Conservation (phyloP, 2,888 invertebrate genomes). For the Euplagia quadripunctaria region DNA sequence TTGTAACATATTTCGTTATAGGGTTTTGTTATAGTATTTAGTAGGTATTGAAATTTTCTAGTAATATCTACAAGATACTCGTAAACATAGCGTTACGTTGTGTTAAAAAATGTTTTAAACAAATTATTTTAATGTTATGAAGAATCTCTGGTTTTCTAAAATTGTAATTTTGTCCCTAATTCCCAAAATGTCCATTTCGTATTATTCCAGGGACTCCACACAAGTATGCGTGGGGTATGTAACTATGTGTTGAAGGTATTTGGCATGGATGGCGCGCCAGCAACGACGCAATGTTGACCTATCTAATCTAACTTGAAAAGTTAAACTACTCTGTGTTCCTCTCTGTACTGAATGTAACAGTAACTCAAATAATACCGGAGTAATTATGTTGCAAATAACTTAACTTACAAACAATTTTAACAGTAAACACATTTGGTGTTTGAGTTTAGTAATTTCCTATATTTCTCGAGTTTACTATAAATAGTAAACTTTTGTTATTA, state of each 20-base stretch:
- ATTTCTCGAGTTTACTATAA: neutral
- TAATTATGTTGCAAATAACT: conserved; percentile 15
- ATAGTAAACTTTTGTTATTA: neutral
- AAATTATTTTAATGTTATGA: conserved; percentile 4
- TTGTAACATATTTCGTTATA: too few relatives aligned
- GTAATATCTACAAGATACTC: too few relatives aligned
- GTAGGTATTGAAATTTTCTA: too few relatives aligned
- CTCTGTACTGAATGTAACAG: conserved; percentile 5
- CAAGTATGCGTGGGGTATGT: conserved; percentile 15
- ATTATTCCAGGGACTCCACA: conserved; percentile 12
- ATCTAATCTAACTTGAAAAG: conserved; percentile 50
- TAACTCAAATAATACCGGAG: conserved; percentile 24
- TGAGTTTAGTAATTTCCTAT: conserved; percentile 5
- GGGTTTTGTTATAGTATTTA: too few relatives aligned
- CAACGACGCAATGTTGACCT: conserved; percentile 36
- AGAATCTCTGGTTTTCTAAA: neutral
- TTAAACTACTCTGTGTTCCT: conserved; percentile 34
- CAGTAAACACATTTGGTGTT: conserved; percentile 6
- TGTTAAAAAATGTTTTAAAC: neutral
- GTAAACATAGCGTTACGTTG: too few relatives aligned
- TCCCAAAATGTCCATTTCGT: conserved; percentile 14
- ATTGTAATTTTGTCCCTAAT: neutral
- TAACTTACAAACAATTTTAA: conserved; percentile 2
- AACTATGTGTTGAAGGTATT: conserved; percentile 38
- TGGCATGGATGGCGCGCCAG: conserved; percentile 24